phyloP scores from a whole-genome alignment of 2,888 invertebrate species.

The Lepetodrilus schrolli region DNA sequence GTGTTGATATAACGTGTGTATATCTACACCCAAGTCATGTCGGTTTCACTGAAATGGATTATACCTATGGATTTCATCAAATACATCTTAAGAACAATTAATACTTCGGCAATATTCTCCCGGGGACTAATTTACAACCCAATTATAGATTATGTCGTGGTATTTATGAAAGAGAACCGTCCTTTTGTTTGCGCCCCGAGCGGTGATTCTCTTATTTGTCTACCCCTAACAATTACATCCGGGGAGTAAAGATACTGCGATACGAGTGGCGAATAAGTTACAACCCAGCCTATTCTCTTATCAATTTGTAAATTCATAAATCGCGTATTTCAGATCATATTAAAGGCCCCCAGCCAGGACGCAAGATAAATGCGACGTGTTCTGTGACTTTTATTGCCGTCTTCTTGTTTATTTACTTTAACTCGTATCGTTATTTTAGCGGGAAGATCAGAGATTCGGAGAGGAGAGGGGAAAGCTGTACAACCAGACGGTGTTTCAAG shows the following conservation, averaged over 20 bases:
- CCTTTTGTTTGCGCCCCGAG: slow-evolving; percentile 26
- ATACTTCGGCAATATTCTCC: background rate
- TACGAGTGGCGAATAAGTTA: slow-evolving; percentile 9
- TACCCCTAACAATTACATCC: slow-evolving; percentile 14
- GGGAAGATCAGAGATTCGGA: slow-evolving; percentile 13
- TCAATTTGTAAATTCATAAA: slow-evolving; percentile 23
- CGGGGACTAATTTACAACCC: slow-evolving; percentile 5
- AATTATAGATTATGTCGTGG: slow-evolving; percentile 7
- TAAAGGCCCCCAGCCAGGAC: background rate
- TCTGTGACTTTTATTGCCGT: background rate
- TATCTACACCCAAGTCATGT: slow-evolving; percentile 12
- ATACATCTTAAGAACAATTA: slow-evolving; percentile 19
- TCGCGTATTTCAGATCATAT: slow-evolving; percentile 20
- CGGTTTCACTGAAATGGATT: slow-evolving; percentile 8
- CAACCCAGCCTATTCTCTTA: background rate
- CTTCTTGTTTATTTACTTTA: slow-evolving; percentile 19
- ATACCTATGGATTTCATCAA: slow-evolving; percentile 20
- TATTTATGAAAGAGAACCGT: slow-evolving; percentile 30
- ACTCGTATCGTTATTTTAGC: slow-evolving; percentile 29
- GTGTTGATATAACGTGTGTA: slow-evolving; percentile 9
- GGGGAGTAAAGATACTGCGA: slow-evolving; percentile 14
- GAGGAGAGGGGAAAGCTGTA: slow-evolving; percentile 19
- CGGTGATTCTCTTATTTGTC: slow-evolving; percentile 22
- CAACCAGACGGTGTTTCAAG: background rate
- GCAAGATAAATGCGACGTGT: background rate